Evolutionary conservation across 2,888 invertebrate species (phyloP).

Genomic region (Callinectes sapidus): DNA sequence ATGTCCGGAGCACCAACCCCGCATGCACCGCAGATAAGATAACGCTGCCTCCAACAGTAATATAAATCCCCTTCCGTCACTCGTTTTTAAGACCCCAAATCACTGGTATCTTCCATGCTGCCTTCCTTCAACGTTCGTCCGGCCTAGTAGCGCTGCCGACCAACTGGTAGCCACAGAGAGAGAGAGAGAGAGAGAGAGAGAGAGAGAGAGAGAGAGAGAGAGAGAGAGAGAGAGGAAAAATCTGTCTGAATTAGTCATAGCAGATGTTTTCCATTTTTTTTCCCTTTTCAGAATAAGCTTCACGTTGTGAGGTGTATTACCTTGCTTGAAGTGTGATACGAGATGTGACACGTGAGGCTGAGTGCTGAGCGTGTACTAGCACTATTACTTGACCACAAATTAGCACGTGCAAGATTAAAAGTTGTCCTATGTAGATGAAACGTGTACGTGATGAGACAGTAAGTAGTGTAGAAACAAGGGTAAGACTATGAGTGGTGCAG

Average conservation of each 20-base stretch:
- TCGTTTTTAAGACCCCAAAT: conserved; percentile 19
- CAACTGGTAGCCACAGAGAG: background rate
- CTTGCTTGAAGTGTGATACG: background rate
- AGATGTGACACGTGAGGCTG: background rate
- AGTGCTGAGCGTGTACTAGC: background rate
- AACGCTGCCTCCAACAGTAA: background rate
- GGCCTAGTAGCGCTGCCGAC: background rate
- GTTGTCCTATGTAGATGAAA: background rate
- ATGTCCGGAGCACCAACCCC: background rate
- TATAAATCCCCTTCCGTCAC: conserved; percentile 29
- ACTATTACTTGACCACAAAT: background rate
- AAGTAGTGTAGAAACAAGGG: background rate
- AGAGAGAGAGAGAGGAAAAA: conserved; percentile 19
- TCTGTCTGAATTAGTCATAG: background rate
- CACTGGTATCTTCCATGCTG: background rate
- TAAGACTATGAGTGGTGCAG: background rate
- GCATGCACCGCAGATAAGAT: conserved; percentile 12
- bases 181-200: background rate
- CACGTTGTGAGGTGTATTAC: background rate
- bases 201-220: conserved; percentile 6
- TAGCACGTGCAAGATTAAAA: background rate
- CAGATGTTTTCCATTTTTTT: background rate
- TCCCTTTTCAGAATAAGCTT: background rate
- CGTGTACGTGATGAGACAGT: background rate
- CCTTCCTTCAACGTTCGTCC: background rate